Base-by-base conservation (phyloP, 2,888 invertebrate genomes). In the Phorcus lineatus region DNA sequence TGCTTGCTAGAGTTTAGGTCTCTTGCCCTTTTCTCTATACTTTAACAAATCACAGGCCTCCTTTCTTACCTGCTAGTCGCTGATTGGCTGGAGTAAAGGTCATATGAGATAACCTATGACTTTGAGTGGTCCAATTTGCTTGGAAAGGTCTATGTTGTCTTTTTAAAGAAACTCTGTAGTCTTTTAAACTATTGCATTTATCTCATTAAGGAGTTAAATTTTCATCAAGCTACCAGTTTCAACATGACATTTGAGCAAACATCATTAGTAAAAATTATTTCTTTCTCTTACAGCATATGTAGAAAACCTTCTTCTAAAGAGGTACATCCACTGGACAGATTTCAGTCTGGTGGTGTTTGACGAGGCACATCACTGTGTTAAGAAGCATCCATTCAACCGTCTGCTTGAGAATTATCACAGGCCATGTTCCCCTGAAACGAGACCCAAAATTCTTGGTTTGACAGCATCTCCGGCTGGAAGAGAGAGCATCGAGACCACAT, bases 361-460 rank as follows among this genome's bases (percentile, higher is more conserved):
- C 81, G 92, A 92, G 82, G 90, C 89, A 0, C 92, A 92, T 74
- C 92, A 92, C 81, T 92, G 91, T 81, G 84, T 82, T n/a, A 91
- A 90, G 78, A 83, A 82, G 9, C 92, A 92, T 79, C 91, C 91
- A 0, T 92, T 88, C 83, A 88, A 87, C 54, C 80, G 66, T 7
- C 84, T 91, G 6, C 83, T 91, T 13, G 67, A 80, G 3, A 78
- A 74, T 3, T 84, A 86, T 79, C 90, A 91, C 80, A 74, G 67
- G 24, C 31, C 70, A 36, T 80, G 85, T 4, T 28, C 76, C 0
- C 19, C 62, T 11, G 36, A 36, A 0, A 31, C 79, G 0, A 81
- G 87, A 19, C 90, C 91, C 40, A 90, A 90, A 80, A 74, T 91
- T 17, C 86, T 91, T 4, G 91, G 91, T 0, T 86, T 91, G 36